Conservation (phyloP, 2,888 invertebrate species). For the Drosophila nr. medialis region DNA sequence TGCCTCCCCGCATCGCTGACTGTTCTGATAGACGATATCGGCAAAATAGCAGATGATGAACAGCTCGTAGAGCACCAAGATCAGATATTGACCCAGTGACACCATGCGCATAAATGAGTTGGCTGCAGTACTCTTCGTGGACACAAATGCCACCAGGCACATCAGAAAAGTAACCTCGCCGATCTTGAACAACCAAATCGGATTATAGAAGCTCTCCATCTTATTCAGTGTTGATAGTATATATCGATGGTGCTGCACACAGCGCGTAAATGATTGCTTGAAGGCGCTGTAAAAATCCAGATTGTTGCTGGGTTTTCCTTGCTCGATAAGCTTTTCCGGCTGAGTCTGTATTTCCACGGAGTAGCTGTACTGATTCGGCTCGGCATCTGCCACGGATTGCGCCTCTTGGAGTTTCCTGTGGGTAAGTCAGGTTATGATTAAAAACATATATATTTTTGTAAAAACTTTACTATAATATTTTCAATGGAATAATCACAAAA, state of each 20-base stretch:
- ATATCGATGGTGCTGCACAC: constrained; percentile 80
- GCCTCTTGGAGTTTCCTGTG: constrained; percentile 58
- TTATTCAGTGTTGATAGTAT: constrained; percentile 71
- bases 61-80: constrained; percentile 76
- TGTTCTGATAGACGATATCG: constrained; percentile 74
- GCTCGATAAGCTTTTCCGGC: constrained; percentile 25
- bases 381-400: constrained; percentile 59
- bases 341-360: constrained; percentile 51
- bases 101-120: constrained; percentile 74
- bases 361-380: constrained; percentile 71
- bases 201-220: constrained; percentile 81
- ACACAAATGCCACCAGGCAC: constrained; percentile 82
- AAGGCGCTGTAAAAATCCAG: constrained; percentile 56
- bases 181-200: constrained; percentile 81
- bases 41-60: constrained; percentile 81
- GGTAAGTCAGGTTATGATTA: background rate
- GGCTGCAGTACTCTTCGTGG: constrained; percentile 78
- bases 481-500: background rate
- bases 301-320: background rate
- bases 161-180: constrained; percentile 78
- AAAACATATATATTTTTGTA: background rate
- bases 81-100: constrained; percentile 76
- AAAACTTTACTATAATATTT: background rate
- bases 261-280: constrained; percentile 63
- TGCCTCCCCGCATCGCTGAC: constrained; percentile 78